Conservation (phyloP, 2,113 vertebrate genomes). For the Ciconia stormi region DNA sequence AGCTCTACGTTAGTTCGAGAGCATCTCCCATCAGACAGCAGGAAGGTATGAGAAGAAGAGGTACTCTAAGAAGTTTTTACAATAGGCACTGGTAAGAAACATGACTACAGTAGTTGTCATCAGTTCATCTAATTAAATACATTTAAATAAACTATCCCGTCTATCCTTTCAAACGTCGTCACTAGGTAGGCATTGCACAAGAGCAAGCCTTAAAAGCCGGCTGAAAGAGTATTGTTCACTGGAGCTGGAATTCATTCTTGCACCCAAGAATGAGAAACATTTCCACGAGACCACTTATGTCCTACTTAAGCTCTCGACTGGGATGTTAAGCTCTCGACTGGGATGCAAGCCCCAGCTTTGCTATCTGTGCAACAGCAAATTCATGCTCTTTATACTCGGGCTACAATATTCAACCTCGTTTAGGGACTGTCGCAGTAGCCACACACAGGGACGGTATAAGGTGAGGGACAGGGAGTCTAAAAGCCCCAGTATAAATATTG, state of each 20-base stretch:
- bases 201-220: too few relatives aligned
- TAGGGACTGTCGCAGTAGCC: neutral
- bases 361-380: neutral
- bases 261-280: neutral
- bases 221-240: fast-evolving
- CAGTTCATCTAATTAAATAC: neutral
- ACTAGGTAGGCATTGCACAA: neutral
- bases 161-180: neutral
- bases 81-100: too few relatives aligned
- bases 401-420: neutral
- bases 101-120: neutral
- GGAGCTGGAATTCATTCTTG: neutral
- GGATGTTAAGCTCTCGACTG: neutral
- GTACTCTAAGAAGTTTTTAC: neutral
- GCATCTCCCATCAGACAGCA: neutral
- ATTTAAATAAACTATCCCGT: too few relatives aligned
- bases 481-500: fast-evolving
- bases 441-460: too few relatives aligned
- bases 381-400: neutral
- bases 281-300: neutral
- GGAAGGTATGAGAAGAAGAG: neutral
- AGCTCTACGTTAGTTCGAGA: neutral
- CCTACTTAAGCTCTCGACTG: neutral
- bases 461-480: neutral
- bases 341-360: neutral